phyloP scores from a whole-genome alignment of 2,797 vertebrate species.

The Crax fasciolata region DNA sequence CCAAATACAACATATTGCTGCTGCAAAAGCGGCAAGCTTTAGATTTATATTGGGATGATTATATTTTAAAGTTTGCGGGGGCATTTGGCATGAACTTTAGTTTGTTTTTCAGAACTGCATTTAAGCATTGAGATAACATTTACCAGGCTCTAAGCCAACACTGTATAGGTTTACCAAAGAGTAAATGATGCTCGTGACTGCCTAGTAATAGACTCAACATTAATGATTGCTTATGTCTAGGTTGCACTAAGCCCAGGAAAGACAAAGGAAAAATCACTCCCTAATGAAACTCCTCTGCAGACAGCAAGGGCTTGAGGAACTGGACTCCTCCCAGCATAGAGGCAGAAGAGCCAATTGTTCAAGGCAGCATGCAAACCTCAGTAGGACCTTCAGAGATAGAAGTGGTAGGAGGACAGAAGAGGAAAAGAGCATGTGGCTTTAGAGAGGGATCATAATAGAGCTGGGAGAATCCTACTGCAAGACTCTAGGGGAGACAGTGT shows the following conservation, averaged over 20 bases:
- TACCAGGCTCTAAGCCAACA: not conserved
- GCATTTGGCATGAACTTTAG: not conserved
- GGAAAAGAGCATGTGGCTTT: not conserved
- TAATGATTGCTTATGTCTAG: not conserved
- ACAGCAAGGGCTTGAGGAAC: not conserved
- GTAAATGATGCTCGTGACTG: not conserved
- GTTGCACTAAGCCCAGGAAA: not conserved
- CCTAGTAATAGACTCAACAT: not conserved
- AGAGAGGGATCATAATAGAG: not conserved
- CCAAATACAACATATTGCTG: not conserved
- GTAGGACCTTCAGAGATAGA: not conserved
- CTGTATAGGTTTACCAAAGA: not conserved
- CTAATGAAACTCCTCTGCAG: not conserved
- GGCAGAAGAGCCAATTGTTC: not conserved
- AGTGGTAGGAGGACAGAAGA: not conserved
- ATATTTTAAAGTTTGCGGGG: not conserved
- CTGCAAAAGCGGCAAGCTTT: not conserved
- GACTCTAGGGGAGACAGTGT: fast-evolving
- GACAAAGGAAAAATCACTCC: not conserved
- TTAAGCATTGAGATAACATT: not conserved
- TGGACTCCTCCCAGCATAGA: not conserved
- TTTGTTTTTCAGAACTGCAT: slow-evolving; percentile 13
- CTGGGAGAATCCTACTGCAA: not conserved
- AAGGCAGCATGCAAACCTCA: not conserved
- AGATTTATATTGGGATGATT: not conserved